Conservation (phyloP, 1,140 invertebrate species). For the Drosophila malerkotliana region DNA sequence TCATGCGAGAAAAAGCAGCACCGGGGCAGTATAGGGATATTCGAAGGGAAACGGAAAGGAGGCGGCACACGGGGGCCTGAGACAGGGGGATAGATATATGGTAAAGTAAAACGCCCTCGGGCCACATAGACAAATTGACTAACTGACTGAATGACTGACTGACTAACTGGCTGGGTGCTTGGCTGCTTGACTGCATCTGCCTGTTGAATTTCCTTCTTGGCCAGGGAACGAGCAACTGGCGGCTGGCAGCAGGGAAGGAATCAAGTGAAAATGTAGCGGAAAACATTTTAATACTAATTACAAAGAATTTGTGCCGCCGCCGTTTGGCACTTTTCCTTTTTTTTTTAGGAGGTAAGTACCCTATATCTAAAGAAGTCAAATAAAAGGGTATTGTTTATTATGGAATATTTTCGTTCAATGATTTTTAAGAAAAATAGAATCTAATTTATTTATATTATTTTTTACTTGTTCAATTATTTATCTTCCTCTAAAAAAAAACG, state of each 20-base stretch:
- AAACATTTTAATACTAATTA: slow-evolving; percentile 83
- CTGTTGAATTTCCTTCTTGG: slow-evolving; percentile 6
- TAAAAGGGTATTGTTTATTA: no score
- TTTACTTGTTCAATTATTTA: no score
- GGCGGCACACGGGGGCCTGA: slow-evolving; percentile 2
- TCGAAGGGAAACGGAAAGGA: slow-evolving; percentile 7
- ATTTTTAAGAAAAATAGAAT: no score
- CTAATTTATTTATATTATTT: no score
- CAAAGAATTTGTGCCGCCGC: slow-evolving; percentile 81
- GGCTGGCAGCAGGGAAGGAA: slow-evolving; percentile 53
- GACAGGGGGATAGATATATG: slow-evolving; percentile 4
- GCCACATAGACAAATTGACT: slow-evolving; percentile 79
- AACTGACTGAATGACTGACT: slow-evolving; percentile 69
- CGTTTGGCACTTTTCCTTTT: slow-evolving; percentile 67
- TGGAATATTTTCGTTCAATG: no score
- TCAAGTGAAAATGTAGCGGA: slow-evolving; percentile 82
- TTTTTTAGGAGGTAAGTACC: background rate
- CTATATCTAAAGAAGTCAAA: background rate
- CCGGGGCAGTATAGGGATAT: slow-evolving; percentile 32
- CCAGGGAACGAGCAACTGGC: slow-evolving; percentile 21
- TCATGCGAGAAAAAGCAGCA: slow-evolving; percentile 68
- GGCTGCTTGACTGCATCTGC: slow-evolving; percentile 36
- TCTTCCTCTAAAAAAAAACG: no score
- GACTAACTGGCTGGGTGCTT: slow-evolving; percentile 6
- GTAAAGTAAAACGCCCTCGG: slow-evolving; percentile 57